These are phyloP conservation scores for Nomia melanderi DNA, from an alignment of 1,140 invertebrate species.

Conservation along the genomic window DNA sequence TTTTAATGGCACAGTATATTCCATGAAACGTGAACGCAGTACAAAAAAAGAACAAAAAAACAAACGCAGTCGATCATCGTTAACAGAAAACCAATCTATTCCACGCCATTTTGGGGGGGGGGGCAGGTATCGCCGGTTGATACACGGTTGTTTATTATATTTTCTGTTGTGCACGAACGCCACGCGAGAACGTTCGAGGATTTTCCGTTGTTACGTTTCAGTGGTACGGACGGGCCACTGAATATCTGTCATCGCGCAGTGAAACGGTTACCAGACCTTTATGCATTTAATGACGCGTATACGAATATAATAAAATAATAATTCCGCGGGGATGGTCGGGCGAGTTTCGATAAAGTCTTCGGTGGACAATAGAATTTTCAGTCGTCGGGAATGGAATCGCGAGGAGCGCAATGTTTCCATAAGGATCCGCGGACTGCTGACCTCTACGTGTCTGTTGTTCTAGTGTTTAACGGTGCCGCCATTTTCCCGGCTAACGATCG, in stretches of 20 bases:
- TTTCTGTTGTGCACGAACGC: slow-evolving; percentile 4
- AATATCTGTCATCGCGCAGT: not conserved
- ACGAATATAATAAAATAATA: too few relatives aligned
- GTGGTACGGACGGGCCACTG: not conserved
- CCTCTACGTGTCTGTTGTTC: slow-evolving; percentile 18
- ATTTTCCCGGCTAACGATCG: too few relatives aligned
- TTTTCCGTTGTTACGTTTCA: not conserved
- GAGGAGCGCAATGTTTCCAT: too few relatives aligned
- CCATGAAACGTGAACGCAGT: not conserved
- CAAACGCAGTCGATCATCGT: not conserved
- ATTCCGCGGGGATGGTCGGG: too few relatives aligned
- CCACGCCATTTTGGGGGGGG: not conserved
- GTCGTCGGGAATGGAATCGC: too few relatives aligned
- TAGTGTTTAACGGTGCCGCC: slow-evolving; percentile 1
- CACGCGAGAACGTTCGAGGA: not conserved
- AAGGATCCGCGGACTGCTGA: too few relatives aligned
- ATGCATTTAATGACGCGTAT: too few relatives aligned
- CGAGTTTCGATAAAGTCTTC: too few relatives aligned
- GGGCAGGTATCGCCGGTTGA: not conserved
- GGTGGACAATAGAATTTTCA: too few relatives aligned
- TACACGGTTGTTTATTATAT: slow-evolving; percentile 9
- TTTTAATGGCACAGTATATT: slow-evolving; percentile 9
- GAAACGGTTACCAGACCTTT: too few relatives aligned
- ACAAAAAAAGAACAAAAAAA: too few relatives aligned
- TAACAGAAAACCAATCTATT: not conserved